Evolutionary conservation across 2,797 vertebrate genomes (phyloP).

Genomic region (Lagodon rhomboides): DNA sequence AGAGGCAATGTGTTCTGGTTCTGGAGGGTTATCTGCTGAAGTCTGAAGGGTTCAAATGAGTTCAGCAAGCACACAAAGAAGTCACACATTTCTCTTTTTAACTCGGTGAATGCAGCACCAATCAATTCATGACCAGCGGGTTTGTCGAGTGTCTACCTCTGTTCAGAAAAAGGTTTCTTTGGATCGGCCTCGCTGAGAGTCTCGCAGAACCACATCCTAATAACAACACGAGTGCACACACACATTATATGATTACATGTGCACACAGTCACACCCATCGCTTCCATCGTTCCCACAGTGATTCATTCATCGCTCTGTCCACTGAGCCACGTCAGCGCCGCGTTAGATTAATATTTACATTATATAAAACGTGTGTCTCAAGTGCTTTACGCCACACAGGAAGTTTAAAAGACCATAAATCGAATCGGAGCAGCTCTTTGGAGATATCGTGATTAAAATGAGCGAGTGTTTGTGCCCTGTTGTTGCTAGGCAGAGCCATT

Average conservation of each 20-base stretch:
- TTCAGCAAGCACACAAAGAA: not conserved
- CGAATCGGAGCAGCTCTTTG: not conserved
- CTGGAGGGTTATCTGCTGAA: not conserved
- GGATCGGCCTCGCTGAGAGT: not conserved
- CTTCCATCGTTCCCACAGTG: not conserved
- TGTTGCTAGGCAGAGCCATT: not conserved
- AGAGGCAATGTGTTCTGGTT: slow-evolving; percentile 1
- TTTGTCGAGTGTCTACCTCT: not conserved
- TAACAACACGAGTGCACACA: not conserved
- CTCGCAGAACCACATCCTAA: not conserved
- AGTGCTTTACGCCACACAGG: not conserved
- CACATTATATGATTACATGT: not conserved
- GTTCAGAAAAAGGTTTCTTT: not conserved
- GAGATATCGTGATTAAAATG: not conserved
- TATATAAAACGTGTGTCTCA: not conserved
- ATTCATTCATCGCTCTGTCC: not conserved
- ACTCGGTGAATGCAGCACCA: too few species aligned
- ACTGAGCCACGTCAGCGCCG: not conserved
- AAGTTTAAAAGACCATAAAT: not conserved
- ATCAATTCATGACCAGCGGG: slow-evolving; percentile 12
- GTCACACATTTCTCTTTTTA: not conserved
- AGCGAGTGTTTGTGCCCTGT: not conserved
- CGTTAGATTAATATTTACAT: not conserved
- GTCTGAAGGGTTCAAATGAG: not conserved
- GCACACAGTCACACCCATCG: not conserved